Conservation (phyloP, 2,888 invertebrate genomes). For the Cerastoderma edule region DNA sequence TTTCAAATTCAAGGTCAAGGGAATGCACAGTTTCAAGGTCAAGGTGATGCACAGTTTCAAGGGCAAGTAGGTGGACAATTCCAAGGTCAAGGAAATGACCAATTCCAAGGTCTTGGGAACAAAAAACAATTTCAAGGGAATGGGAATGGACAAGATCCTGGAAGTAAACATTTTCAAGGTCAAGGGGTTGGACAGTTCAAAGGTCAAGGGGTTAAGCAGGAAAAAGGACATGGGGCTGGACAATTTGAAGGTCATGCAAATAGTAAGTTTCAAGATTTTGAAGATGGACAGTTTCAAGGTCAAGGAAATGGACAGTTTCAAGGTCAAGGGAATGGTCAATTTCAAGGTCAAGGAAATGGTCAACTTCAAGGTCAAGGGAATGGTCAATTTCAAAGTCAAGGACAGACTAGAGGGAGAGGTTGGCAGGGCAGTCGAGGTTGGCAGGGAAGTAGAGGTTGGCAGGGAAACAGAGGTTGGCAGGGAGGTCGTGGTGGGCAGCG, state of each 20-base stretch:
- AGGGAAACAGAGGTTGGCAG: too few species aligned
- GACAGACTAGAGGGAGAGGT: too few species aligned
- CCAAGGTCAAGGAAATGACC: neutral
- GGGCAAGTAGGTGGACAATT: conserved; percentile 1
- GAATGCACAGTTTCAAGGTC: neutral
- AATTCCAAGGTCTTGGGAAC: neutral
- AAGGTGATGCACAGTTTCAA: neutral
- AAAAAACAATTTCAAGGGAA: neutral
- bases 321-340: too few species aligned
- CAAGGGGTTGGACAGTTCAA: neutral
- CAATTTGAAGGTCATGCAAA: neutral
- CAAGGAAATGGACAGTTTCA: too few species aligned
- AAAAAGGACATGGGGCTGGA: neutral
- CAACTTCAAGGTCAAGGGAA: too few species aligned
- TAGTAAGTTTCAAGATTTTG: neutral
- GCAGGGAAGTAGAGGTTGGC: too few species aligned
- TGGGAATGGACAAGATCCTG: neutral
- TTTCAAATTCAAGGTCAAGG: neutral
- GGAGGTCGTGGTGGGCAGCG: conserved; percentile 29
- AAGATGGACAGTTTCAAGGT: too few species aligned
- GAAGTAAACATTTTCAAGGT: neutral
- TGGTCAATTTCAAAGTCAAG: too few species aligned
- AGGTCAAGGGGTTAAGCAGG: neutral
- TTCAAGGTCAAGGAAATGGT: too few species aligned
- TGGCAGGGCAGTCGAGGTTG: too few species aligned